phyloP scores from a whole-genome alignment of 2,797 vertebrate species.

The Muscicapa striata region DNA sequence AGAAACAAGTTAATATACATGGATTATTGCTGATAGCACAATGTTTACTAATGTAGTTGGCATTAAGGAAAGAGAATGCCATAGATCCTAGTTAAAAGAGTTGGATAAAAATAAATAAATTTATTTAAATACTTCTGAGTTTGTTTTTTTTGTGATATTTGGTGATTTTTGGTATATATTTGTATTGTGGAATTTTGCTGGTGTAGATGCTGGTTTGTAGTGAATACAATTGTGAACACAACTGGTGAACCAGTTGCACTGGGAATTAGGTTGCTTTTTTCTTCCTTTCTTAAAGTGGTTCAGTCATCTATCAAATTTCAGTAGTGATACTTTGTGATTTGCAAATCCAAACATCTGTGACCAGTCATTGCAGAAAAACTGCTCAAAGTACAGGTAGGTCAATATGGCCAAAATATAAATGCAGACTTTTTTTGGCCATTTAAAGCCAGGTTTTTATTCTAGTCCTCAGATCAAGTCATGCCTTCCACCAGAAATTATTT shows the following conservation, averaged over 20 bases:
- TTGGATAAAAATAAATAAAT: neutral
- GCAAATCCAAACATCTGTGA: neutral
- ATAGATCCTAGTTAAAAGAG: neutral
- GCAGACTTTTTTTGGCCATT: neutral
- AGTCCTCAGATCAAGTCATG: neutral
- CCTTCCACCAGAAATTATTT: neutral
- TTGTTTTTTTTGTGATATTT: neutral
- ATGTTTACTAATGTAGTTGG: neutral
- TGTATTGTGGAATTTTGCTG: neutral
- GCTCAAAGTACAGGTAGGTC: neutral
- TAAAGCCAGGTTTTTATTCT: neutral
- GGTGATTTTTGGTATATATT: neutral
- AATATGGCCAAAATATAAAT: neutral
- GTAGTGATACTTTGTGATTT: neutral
- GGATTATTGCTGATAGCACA: neutral
- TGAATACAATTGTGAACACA: neutral
- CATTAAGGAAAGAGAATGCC: neutral
- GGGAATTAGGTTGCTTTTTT: neutral
- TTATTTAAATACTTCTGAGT: neutral
- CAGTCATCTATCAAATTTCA: neutral
- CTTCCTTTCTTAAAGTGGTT: neutral
- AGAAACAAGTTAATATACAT: neutral
- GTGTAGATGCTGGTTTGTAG: neutral
- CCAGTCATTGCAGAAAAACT: neutral
- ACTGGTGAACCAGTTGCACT: neutral